A percentile compares a stretch with the other conserved stretches of the same genome.
phyloP scores from a whole-genome alignment of 92 coral and sea anemone species.

The Parazoanthus darwini region DNA sequence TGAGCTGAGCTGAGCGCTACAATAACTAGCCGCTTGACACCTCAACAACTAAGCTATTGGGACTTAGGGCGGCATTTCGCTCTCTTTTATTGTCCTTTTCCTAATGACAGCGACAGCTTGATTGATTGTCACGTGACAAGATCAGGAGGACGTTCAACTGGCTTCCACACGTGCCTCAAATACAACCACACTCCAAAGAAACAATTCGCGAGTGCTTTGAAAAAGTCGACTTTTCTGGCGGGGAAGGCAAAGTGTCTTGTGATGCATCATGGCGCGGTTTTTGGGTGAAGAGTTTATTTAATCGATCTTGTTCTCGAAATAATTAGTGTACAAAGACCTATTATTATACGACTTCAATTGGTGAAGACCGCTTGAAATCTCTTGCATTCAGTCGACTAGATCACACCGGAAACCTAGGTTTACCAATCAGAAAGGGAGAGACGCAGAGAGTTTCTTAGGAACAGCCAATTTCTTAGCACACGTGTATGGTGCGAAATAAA shows the following conservation, averaged over 20 bases:
- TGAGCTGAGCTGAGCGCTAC: constrained; percentile 23
- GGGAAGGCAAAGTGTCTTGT: not conserved
- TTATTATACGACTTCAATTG: constrained; percentile 62
- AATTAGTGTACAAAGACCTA: constrained; percentile 89
- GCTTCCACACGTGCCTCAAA: constrained; percentile 71
- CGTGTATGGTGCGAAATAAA: constrained; percentile 60
- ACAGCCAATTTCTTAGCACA: constrained; percentile 43
- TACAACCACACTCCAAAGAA: constrained; percentile 29
- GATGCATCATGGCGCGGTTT: not conserved
- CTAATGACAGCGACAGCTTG: constrained; percentile 99
- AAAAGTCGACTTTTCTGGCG: constrained; percentile 8
- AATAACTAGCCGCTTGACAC: constrained; percentile 69
- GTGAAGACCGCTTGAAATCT: constrained; percentile 61
- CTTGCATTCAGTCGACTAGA: constrained; percentile 40
- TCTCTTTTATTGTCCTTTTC: constrained; percentile 78
- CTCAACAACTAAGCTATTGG: constrained; percentile 99
- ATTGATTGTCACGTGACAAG: constrained; percentile 99
- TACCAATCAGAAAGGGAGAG: constrained; percentile 56
- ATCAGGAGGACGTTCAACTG: constrained; percentile 53
- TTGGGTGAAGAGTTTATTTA: constrained; percentile 44
- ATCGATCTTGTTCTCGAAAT: constrained; percentile 78
- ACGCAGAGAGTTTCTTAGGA: constrained; percentile 43
- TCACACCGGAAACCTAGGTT: constrained; percentile 62
- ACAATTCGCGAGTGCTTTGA: not conserved
- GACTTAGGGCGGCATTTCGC: constrained; percentile 87